These are phyloP conservation scores for Neuroscelio doddi DNA, from an alignment of 2,888 invertebrate species.

Conservation along the genomic window DNA sequence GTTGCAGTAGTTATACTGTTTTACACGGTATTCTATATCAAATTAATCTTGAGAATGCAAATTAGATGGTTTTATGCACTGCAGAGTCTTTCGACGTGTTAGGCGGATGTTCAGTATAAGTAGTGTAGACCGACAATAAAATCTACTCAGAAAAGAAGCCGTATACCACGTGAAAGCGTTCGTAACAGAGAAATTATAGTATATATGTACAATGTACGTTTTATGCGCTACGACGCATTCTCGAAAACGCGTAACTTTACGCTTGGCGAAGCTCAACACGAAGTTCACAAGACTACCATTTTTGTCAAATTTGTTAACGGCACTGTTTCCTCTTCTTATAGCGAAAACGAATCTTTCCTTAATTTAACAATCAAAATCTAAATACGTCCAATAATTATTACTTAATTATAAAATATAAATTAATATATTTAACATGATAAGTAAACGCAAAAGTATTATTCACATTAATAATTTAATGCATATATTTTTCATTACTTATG, in stretches of 20 bases:
- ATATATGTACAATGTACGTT: neutral
- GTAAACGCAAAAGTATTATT: no score
- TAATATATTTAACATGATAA: no score
- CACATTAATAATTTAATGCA: no score
- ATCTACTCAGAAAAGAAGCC: slow-evolving; percentile 6
- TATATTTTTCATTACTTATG: no score
- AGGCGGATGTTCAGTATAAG: slow-evolving; percentile 2
- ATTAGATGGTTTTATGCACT: slow-evolving; percentile 5
- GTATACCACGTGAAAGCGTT: slow-evolving; percentile 29
- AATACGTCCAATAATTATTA: no score
- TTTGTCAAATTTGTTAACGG: slow-evolving; percentile 19
- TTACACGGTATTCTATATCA: neutral
- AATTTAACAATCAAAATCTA: no score
- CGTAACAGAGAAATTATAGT: slow-evolving; percentile 16
- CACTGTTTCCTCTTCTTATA: slow-evolving; percentile 16
- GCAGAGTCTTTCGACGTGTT: no score
- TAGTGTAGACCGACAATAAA: slow-evolving; percentile 29
- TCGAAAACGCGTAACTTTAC: slow-evolving; percentile 34
- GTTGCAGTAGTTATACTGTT: no score
- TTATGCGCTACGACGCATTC: slow-evolving; percentile 20
- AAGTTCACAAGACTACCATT: slow-evolving; percentile 32
- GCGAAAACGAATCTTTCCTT: neutral
- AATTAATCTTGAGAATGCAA: slow-evolving; percentile 17
- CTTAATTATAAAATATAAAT: no score
- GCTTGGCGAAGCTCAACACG: slow-evolving; percentile 30